A percentile compares a stretch with the other conserved stretches of the same genome.
Evolutionary conservation across 2,797 vertebrate species (phyloP).

Genomic region (Euthynnus affinis): DNA sequence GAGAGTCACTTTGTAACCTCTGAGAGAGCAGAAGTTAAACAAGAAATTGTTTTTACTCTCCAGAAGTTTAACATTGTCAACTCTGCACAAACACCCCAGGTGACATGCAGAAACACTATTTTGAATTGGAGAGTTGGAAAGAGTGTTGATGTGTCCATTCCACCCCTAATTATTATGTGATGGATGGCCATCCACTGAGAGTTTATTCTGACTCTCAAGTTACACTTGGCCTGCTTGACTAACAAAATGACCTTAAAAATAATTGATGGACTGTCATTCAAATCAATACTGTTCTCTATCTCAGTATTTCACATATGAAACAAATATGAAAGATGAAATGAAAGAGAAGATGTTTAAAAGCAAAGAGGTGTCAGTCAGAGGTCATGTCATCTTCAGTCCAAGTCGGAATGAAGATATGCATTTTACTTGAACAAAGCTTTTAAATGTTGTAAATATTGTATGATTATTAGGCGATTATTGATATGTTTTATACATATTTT

Average conservation of each 20-base stretch:
- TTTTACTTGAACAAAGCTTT: background rate
- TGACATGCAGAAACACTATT: background rate
- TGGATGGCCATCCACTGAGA: too few relatives aligned
- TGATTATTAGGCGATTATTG: background rate
- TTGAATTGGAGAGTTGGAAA: background rate
- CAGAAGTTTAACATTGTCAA: slow-evolving; percentile 1
- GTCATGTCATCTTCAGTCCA: background rate
- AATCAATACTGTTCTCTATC: background rate
- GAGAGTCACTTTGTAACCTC: too few relatives aligned
- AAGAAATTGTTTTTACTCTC: slow-evolving; percentile 1
- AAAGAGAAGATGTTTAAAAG: slow-evolving; percentile 9
- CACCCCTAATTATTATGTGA: background rate
- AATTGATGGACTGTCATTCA: background rate
- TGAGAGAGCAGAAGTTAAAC: background rate
- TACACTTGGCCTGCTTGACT: background rate
- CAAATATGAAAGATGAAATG: background rate
- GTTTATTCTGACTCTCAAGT: background rate
- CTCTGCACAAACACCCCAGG: background rate
- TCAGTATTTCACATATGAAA: slow-evolving; percentile 12
- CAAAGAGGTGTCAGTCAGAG: slow-evolving; percentile 27
- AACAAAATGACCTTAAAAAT: background rate
- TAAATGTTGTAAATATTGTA: background rate
- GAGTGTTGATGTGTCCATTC: slow-evolving; percentile 7
- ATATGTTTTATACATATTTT: background rate
- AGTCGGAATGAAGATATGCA: background rate